Conservation (phyloP, 1,140 invertebrate species). For the Apis laboriosa region DNA sequence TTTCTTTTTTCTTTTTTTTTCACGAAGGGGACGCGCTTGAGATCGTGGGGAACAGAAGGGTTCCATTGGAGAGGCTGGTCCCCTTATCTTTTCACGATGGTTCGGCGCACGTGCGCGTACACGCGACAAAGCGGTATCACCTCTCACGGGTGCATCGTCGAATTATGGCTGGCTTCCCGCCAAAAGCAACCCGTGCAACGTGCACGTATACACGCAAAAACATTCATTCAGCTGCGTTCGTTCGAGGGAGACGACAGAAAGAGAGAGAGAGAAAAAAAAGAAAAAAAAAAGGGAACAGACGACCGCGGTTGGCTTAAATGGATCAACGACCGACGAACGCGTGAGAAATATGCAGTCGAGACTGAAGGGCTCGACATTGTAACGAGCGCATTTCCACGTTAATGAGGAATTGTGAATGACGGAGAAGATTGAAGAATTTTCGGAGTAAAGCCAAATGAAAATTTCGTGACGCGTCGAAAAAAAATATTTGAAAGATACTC, state of each 20-base stretch:
- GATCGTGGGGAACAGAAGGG: background rate
- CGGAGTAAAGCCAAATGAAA: background rate
- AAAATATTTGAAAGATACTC: background rate
- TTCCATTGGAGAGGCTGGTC: background rate
- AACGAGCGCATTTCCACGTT: background rate
- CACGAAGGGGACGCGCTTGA: background rate
- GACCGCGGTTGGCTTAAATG: constrained; percentile 27
- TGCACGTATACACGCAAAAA: constrained; percentile 55
- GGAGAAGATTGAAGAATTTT: background rate
- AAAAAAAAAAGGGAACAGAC: constrained; percentile 5
- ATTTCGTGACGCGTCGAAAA: background rate
- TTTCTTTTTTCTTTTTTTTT: background rate
- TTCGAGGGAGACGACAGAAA: constrained; percentile 1
- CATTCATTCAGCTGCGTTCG: constrained; percentile 60
- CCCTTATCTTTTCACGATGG: constrained; percentile 17
- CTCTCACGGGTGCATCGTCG: constrained; percentile 51
- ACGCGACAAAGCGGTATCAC: constrained; percentile 53
- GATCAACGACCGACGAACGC: constrained; percentile 32
- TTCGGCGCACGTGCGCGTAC: constrained; percentile 42
- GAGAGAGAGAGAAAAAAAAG: background rate
- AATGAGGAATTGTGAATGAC: background rate
- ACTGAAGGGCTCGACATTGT: constrained; percentile 10
- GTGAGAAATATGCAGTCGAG: constrained; percentile 25
- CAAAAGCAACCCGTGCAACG: constrained; percentile 55
- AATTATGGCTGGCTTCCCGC: constrained; percentile 60